These are phyloP conservation scores for Eudyptes chrysolophus DNA, from an alignment of 2,113 vertebrate genomes.

Conservation along the genomic window DNA sequence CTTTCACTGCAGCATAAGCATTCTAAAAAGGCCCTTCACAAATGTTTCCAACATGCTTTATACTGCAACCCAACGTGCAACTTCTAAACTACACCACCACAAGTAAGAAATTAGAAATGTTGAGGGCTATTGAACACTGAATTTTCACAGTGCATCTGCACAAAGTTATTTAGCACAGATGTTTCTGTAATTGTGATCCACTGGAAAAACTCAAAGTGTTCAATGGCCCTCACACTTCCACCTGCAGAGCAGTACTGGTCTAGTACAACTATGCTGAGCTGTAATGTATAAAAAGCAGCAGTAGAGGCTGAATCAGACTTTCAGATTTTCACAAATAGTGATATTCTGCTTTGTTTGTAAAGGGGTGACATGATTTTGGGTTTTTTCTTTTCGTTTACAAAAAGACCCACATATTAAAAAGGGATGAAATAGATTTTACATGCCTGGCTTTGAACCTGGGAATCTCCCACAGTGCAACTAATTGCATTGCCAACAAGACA, in stretches of 20 bases:
- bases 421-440: slow-evolving; percentile 67
- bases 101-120: slow-evolving; percentile 70
- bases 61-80: slow-evolving; percentile 53
- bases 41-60: slow-evolving; percentile 61
- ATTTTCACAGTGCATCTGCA: slow-evolving; percentile 43
- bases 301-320: background rate
- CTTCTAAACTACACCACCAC: slow-evolving; percentile 61
- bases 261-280: background rate
- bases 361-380: background rate
- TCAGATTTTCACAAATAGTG: slow-evolving; percentile 14
- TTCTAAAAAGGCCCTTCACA: slow-evolving; percentile 57
- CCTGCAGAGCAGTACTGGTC: background rate
- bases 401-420: slow-evolving; percentile 61
- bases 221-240: slow-evolving; percentile 58
- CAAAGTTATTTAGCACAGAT: slow-evolving; percentile 45
- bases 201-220: slow-evolving; percentile 46
- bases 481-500: slow-evolving; percentile 73
- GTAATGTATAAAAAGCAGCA: background rate
- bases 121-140: slow-evolving; percentile 66
- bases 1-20: slow-evolving; percentile 57
- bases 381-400: slow-evolving; percentile 48
- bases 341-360: slow-evolving; percentile 46
- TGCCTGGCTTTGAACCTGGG: slow-evolving; percentile 74
- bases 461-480: slow-evolving; percentile 76
- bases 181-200: slow-evolving; percentile 52